Percentiles rank a stretch among this genome's conserved stretches.
These are phyloP conservation scores for Poecilobothrus nobilitatus DNA, from an alignment of 2,888 invertebrate genomes.

Conservation along the genomic window DNA sequence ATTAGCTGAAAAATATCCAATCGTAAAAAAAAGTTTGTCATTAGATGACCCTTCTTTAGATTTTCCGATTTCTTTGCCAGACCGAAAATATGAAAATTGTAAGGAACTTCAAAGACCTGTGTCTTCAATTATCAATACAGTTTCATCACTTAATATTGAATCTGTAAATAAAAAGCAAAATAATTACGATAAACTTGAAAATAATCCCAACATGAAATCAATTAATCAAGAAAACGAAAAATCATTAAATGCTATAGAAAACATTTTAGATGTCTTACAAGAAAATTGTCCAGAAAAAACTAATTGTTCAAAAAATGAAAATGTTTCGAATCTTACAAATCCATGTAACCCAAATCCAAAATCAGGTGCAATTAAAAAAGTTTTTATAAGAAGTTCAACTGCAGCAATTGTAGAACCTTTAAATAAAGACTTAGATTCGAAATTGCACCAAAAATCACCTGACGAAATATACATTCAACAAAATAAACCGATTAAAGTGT, in stretches of 20 bases:
- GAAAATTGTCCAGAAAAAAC: neutral
- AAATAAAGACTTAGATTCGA: too few relatives aligned
- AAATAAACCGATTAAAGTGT: conserved; percentile 46
- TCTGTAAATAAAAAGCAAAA: neutral
- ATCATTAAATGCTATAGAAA: neutral
- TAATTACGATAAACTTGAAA: neutral
- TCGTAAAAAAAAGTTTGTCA: conserved; percentile 14
- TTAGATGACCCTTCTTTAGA: neutral
- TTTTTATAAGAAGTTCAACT: conserved; percentile 19
- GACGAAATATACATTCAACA: neutral
- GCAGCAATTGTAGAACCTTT: too few relatives aligned
- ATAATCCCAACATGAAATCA: too few relatives aligned
- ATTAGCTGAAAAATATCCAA: conserved; percentile 26
- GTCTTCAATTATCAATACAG: neutral
- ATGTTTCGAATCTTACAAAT: neutral
- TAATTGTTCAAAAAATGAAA: neutral
- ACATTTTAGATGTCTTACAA: neutral
- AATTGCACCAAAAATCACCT: too few relatives aligned
- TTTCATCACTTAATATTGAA: neutral
- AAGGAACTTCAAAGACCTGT: neutral
- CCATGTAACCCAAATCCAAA: conserved; percentile 9
- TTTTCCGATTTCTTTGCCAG: neutral
- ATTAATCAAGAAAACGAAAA: neutral
- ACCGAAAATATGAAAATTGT: neutral
- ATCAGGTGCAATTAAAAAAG: conserved; percentile 28